A percentile compares a stretch with the other conserved stretches of the same genome.
phyloP scores from a whole-genome alignment of 2,888 invertebrate genomes.

The Zygogramma bicolorata region DNA sequence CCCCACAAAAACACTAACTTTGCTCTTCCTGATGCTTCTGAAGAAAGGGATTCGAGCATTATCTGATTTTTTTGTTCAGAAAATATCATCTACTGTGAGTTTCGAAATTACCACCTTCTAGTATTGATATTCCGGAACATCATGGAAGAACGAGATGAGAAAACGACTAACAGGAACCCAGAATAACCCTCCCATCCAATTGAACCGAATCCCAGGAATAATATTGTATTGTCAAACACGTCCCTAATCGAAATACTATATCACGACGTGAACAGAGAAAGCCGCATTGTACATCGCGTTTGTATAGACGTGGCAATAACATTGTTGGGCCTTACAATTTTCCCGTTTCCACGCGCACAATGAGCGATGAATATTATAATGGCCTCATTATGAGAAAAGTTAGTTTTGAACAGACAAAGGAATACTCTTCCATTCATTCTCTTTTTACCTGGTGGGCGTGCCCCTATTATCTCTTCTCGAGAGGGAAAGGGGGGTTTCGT shows the following conservation, averaged over 20 bases:
- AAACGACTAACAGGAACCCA: too few relatives aligned
- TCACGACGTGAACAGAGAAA: background rate
- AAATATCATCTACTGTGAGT: too few relatives aligned
- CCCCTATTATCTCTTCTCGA: background rate
- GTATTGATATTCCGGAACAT: too few relatives aligned
- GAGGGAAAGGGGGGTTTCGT: background rate
- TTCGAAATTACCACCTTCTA: too few relatives aligned
- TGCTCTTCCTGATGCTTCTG: too few relatives aligned
- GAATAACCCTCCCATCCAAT: background rate
- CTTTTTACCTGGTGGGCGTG: constrained; percentile 19
- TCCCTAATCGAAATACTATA: background rate
- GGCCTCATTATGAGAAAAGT: constrained; percentile 19
- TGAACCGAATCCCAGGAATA: background rate
- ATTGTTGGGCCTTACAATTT: constrained; percentile 6
- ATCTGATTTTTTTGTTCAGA: too few relatives aligned
- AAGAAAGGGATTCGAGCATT: too few relatives aligned
- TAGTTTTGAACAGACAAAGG: constrained; percentile 14
- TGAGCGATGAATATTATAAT: constrained; percentile 18
- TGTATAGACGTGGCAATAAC: background rate
- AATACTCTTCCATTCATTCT: constrained; percentile 4
- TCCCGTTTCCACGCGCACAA: constrained; percentile 8
- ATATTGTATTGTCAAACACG: background rate
- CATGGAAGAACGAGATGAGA: too few relatives aligned
- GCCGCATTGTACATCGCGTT: constrained; percentile 12
- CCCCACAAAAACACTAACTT: too few relatives aligned